Evolutionary conservation across 2,888 invertebrate genomes (phyloP), one percentile per base, ranked within the genome.

Genomic region (Conistra vaccinii): DNA sequence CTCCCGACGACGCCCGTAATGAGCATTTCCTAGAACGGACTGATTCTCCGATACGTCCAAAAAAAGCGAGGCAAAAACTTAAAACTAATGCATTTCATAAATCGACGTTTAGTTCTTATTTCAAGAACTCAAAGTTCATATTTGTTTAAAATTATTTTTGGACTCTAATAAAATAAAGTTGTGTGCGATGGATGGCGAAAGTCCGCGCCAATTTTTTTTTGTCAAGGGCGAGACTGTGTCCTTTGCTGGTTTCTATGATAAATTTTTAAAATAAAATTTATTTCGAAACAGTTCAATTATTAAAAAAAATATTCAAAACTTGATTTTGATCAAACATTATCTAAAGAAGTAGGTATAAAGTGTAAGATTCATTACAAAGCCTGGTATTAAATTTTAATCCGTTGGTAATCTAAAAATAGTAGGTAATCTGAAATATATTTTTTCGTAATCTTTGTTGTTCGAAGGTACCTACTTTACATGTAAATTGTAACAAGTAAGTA

Each of bases 21-120:
- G 91, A 93, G 91, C 86, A 81, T 85, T 94, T 94, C 93, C 93
- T 93, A 93, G 94, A 94, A 93, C 86, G 89, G 86, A 88, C 87
- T 83, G 86, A 86, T 85, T 81, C 89, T 87, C 88, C 85, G 87
- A 82, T 89, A 88, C 89, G 89, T 89, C 88, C 88, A 88, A 91
- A 90, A 90, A 91, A 87, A 77, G 74, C 79, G 74, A 77, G 83
- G 83, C 82, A 88, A 91, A 87, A 86, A 63, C 32, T 12, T 14
- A 42, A 42, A 23, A 80, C 78, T 78, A 79, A 72, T 73, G 32
- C 67, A 67, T 63, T 62, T 58, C 2, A n/a, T 26, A n/a, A 58
- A 57, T 17, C 35, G 10, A 26, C 20, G 14, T 23, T 14, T 63
- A 51, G 80, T 32, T 69, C 80, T 74, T 83, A 84, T 77, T 57